These are phyloP conservation scores for Cryptus viduatorius DNA, from an alignment of 2,888 invertebrate species.

Conservation along the genomic window DNA sequence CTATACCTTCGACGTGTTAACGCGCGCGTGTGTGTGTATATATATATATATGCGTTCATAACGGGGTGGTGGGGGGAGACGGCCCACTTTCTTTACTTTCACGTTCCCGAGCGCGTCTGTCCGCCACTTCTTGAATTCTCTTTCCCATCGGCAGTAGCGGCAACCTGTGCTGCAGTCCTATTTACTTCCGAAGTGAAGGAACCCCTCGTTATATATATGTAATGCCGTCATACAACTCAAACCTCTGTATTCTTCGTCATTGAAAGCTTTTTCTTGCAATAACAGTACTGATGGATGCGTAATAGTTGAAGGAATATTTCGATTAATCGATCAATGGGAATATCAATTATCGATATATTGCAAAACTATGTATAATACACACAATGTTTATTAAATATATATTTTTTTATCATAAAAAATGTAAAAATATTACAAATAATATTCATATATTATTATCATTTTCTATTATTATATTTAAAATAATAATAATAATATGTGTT, in stretches of 20 bases:
- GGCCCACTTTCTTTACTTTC: conserved; percentile 83
- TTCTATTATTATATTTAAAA: neutral
- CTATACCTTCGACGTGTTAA: neutral
- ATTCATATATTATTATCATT: neutral
- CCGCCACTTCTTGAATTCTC: conserved; percentile 52
- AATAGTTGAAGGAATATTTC: neutral
- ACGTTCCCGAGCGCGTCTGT: conserved; percentile 69
- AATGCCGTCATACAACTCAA: neutral
- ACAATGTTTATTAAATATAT: neutral
- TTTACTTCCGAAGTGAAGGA: conserved; percentile 35
- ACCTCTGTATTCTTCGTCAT: neutral
- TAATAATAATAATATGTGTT: neutral
- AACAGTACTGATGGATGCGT: neutral
- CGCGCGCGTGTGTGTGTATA: neutral
- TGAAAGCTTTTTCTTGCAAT: neutral
- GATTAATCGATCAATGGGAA: neutral
- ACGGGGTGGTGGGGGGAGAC: conserved; percentile 59
- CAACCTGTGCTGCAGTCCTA: neutral
- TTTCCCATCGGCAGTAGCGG: conserved; percentile 34
- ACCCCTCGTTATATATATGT: neutral
- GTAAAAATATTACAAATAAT: no score
- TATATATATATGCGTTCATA: conserved; percentile 1
- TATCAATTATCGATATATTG: neutral
- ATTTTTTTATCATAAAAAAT: neutral
- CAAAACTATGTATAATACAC: neutral